Base-by-base conservation (phyloP, 2,797 vertebrate genomes). In the Craterocephalus amniculus region DNA sequence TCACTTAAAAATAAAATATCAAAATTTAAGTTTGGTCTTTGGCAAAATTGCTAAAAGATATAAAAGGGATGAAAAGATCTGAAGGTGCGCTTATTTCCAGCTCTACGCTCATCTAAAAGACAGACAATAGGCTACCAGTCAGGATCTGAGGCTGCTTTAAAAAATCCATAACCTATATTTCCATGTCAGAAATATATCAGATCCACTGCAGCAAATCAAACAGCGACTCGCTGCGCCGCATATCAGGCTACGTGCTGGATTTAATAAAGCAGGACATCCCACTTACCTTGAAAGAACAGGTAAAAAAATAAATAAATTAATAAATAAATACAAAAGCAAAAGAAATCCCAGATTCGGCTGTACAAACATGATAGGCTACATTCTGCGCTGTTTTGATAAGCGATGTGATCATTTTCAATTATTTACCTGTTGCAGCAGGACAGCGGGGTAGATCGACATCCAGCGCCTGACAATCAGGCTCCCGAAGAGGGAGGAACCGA, bases 381-480 rank as follows among this genome's bases (percentile, higher is more conserved):
- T 51, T 2, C 2, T 1, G 9, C 48, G 4, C 0, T 45, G 27
- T 45, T 34, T 45, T 3, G 1, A 9, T 10, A 18, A 12, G 35
- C 2, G 31, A 9, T 22, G 2, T 13, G 11, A 12, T 79, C 2
- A 6, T 57, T 63, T 75, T 16, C 32, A 52, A 1, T 71, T 8
- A 4, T 85, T 89, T 92, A 93, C 91, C 90, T 92, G 91, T 93
- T 93, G 90, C 89, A 34, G 87, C 16, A 24, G 45, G 36, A 65
- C 1, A 54, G 70, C 79, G 49, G 74, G 1, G 75, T 6, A 35
- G 69, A 45, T 79, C 72, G 71, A 81, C 79, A 83, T 84, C 78
- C 83, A 81, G 76, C 20, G n/a, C 31, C 70, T 57, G 85, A 63
- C 55, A 62, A 76, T 51, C 24, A 18, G 13, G 72, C 70, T 64